A percentile compares a stretch with the other conserved stretches of the same genome.
phyloP scores from a whole-genome alignment of 1,140 invertebrate genomes.

The Stenopsyche tienmushanensis region DNA sequence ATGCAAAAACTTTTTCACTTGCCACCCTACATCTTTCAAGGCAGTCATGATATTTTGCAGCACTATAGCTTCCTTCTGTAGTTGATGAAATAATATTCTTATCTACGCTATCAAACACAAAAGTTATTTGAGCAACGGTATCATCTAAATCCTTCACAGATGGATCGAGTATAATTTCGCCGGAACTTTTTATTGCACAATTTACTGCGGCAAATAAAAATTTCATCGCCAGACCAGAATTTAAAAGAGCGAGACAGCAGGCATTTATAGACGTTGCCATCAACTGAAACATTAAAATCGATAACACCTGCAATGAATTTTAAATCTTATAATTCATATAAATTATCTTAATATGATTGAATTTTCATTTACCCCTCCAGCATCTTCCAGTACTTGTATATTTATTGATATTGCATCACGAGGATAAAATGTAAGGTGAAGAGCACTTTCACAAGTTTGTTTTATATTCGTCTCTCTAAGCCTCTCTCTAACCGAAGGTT shows the following conservation, averaged over 20 bases:
- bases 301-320: constrained; percentile 18
- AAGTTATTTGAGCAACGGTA: constrained; percentile 61
- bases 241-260: constrained; percentile 75
- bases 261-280: constrained; percentile 81
- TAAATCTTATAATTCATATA: constrained; percentile 3
- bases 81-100: constrained; percentile 64
- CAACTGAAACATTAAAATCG: constrained; percentile 55
- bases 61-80: constrained; percentile 67
- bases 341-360: constrained; percentile 32
- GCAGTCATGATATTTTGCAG: constrained; percentile 64
- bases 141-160: constrained; percentile 46
- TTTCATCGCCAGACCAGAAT: constrained; percentile 78
- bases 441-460: constrained; percentile 72
- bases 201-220: constrained; percentile 75
- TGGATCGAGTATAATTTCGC: constrained; percentile 69
- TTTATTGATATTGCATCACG: constrained; percentile 74
- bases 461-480: constrained; percentile 73
- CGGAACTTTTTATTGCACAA: constrained; percentile 67
- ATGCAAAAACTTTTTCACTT: constrained; percentile 68
- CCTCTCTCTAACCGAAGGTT: constrained; percentile 71
- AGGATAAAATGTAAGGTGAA: constrained; percentile 72
- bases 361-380: constrained; percentile 78
- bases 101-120: constrained; percentile 69
- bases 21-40: constrained; percentile 63
- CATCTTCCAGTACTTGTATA: constrained; percentile 85